A percentile compares a stretch with the other conserved stretches of the same genome.
phyloP scores from a whole-genome alignment of 30 jellyfish, hydroid and myxozoan genomes.

The Cassiopea andromeda region DNA sequence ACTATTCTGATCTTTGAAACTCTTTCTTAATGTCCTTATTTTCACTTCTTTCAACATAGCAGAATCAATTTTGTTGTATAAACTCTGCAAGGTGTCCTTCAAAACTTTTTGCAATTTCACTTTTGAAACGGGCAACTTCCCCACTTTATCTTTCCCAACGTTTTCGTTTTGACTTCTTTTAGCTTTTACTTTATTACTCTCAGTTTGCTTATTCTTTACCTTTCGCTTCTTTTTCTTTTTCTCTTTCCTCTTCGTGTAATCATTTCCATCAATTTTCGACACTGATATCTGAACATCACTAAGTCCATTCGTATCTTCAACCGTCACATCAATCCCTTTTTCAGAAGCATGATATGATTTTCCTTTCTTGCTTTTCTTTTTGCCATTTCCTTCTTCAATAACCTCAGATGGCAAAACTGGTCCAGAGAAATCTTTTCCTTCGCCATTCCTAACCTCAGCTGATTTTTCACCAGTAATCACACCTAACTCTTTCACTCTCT shows the following conservation, averaged over 20 bases:
- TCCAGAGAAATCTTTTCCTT: background rate
- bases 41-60: conserved; percentile 29
- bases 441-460: background rate
- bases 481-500: background rate
- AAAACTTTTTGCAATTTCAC: conserved; percentile 5
- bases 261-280: conserved; percentile 23
- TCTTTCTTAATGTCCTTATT: background rate
- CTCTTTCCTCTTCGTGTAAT: conserved; percentile 1
- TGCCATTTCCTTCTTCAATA: background rate
- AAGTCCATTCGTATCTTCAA: conserved; percentile 7
- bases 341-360: conserved; percentile 14
- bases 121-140: conserved; percentile 4
- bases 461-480: conserved; percentile 3
- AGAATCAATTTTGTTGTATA: conserved; percentile 66
- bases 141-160: background rate
- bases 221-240: conserved; percentile 10
- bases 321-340: conserved; percentile 19
- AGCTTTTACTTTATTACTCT: conserved; percentile 12
- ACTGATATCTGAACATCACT: conserved; percentile 13
- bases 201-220: conserved; percentile 3
- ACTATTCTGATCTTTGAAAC: background rate
- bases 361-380: background rate
- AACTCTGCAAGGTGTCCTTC: conserved; percentile 52
- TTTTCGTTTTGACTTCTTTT: conserved; percentile 3
- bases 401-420: background rate